These are phyloP conservation scores for Chamaea fasciata DNA, from an alignment of 2,113 vertebrate species.

Conservation along the genomic window DNA sequence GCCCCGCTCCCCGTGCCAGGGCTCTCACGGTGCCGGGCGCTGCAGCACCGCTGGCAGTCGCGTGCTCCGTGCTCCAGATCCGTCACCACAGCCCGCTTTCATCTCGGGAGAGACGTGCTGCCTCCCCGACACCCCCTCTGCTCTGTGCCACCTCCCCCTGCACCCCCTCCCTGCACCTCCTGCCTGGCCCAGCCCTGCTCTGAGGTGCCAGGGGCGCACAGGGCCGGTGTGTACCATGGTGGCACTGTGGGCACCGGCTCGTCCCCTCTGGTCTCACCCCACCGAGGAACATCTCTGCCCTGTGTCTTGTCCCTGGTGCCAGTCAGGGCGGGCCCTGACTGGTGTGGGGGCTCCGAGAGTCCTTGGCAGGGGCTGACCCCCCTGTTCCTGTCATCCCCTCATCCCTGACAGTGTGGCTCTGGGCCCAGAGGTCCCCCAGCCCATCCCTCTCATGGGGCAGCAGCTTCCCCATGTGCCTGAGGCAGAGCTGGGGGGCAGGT, in stretches of 20 bases:
- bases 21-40: not conserved
- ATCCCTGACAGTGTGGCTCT: rapidly evolving
- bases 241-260: not conserved
- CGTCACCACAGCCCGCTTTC: not conserved
- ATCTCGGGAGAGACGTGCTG: not conserved
- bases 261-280: not conserved
- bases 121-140: not conserved
- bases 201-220: rapidly evolving
- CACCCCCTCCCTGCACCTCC: not conserved
- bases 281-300: not conserved
- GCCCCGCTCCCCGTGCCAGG: rapidly evolving
- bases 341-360: not conserved
- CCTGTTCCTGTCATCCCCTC: too few species aligned
- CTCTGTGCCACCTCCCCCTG: not conserved
- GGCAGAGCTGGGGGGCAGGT: not conserved
- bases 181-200: not conserved
- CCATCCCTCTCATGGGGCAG: rapidly evolving
- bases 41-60: not conserved
- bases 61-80: not conserved
- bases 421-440: not conserved
- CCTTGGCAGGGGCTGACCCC: not conserved
- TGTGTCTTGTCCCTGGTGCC: not conserved
- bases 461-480: not conserved
- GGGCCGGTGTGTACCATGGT: rapidly evolving
- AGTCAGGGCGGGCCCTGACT: too few species aligned